Base-by-base conservation (phyloP, 2,797 vertebrate genomes). In the Lagorchestes hirsutus region DNA sequence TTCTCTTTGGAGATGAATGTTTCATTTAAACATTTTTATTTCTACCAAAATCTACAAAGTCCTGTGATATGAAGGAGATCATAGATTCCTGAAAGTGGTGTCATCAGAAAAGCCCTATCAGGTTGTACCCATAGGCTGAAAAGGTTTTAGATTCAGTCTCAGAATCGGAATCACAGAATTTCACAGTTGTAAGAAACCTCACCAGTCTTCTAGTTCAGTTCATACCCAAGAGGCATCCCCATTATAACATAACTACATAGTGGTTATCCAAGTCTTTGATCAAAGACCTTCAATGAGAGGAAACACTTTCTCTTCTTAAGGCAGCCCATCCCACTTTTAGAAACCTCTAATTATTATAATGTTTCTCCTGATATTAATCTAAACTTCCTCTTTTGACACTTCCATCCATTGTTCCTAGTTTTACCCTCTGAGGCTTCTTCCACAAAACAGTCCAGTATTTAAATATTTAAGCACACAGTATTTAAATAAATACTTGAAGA, bases 1-100 rank as follows among this genome's bases (percentile, higher is more conserved):
- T 92, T 18, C 27, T 16, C n/a, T 96, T 96, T 93, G 90, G 92
- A 91, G 67, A 93, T 31, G 54, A 92, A 93, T 93, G 29, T 74
- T 95, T 92, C 87, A 90, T 57, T 90, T 91, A 55, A 91, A 56
- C n/a, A 12, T 55, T 92, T 96, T 95, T 54, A 82, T 93, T 96
- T 96, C 97, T 97, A 91, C 27, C 50, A 55, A 93, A 95, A 46
- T 74, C 62, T 5, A 40, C n/a, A 9, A 74, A n/a, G n/a, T n/a
- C 62, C n/a, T 74, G 16, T 82, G 67, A 82, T 46, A 40, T 74
- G 67, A n/a, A 74, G n/a, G 67, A 82, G 6, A 40, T 40, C 16
- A 18, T 74, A 18, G n/a, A 82, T 82, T 40, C n/a, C 40, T 46
- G 18, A 40, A 74, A 74, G 67, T 4, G 5, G n/a, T 40, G 34